These are phyloP conservation scores for Zygogramma bicolorata DNA, from an alignment of 2,888 invertebrate species.

Conservation along the genomic window DNA sequence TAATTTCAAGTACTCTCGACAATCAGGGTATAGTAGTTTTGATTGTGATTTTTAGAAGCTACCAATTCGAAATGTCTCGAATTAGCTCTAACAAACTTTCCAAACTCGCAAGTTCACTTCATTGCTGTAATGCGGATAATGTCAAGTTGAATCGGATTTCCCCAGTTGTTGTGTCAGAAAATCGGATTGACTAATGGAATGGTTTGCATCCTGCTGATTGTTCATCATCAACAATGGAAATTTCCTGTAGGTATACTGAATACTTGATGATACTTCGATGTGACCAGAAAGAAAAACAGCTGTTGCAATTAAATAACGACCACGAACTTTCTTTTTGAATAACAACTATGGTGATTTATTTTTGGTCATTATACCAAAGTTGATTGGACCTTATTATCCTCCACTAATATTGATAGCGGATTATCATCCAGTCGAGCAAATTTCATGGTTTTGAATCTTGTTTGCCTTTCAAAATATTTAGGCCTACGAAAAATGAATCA, in stretches of 20 bases:
- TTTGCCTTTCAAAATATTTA: too few relatives aligned
- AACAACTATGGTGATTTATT: too few relatives aligned
- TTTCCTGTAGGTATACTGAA: neutral
- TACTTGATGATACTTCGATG: neutral
- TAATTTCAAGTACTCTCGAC: too few relatives aligned
- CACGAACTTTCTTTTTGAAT: neutral
- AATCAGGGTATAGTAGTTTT: too few relatives aligned
- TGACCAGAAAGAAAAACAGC: neutral
- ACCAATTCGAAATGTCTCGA: neutral
- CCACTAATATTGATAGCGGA: too few relatives aligned
- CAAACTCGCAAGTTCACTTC: neutral
- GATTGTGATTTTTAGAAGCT: neutral
- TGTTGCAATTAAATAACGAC: neutral
- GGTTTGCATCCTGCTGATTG: neutral
- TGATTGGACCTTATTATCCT: too few relatives aligned
- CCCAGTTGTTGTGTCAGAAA: neutral
- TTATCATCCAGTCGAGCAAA: too few relatives aligned
- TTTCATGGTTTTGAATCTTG: too few relatives aligned
- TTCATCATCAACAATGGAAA: neutral
- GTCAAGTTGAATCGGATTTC: neutral
- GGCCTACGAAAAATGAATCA: too few relatives aligned
- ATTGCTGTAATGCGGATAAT: neutral
- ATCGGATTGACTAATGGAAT: neutral
- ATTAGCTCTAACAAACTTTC: neutral
- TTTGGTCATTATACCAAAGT: too few relatives aligned